phyloP scores from a whole-genome alignment of 2,797 vertebrate genomes.

The Okamejei kenojei region DNA sequence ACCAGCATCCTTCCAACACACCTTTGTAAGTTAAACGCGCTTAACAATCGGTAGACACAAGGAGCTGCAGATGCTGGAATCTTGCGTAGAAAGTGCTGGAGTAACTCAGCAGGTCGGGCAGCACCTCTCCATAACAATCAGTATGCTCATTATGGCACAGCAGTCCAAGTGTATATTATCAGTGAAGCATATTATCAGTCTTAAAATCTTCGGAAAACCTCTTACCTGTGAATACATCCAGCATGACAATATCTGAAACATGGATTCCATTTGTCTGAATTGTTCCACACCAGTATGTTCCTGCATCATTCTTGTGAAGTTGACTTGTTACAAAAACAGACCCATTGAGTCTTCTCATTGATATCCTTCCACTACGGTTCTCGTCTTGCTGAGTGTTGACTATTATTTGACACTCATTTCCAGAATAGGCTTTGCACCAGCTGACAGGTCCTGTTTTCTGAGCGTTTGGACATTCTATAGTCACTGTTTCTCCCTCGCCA shows the following conservation, averaged over 20 bases:
- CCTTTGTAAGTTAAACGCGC: no score
- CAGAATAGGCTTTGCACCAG: neutral
- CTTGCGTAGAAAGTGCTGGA: no score
- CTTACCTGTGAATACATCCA: constrained; percentile 9
- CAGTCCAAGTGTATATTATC: neutral
- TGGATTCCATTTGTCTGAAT: accelerated
- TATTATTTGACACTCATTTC: accelerated
- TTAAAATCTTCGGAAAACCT: neutral
- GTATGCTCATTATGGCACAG: no score
- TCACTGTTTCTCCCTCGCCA: neutral
- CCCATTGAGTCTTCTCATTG: neutral
- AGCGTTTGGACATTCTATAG: neutral
- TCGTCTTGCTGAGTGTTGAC: no score
- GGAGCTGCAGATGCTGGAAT: no score
- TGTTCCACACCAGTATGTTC: neutral
- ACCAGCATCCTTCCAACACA: no score
- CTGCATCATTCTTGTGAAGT: neutral
- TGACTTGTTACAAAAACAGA: neutral
- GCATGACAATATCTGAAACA: neutral
- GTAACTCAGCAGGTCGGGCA: no score
- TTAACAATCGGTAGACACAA: no score
- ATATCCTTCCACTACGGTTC: neutral
- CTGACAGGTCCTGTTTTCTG: accelerated
- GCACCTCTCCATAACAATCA: no score
- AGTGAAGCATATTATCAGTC: neutral